These are phyloP conservation scores for Siphlonurus alternatus DNA, from an alignment of 2,888 invertebrate species.

Conservation along the genomic window DNA sequence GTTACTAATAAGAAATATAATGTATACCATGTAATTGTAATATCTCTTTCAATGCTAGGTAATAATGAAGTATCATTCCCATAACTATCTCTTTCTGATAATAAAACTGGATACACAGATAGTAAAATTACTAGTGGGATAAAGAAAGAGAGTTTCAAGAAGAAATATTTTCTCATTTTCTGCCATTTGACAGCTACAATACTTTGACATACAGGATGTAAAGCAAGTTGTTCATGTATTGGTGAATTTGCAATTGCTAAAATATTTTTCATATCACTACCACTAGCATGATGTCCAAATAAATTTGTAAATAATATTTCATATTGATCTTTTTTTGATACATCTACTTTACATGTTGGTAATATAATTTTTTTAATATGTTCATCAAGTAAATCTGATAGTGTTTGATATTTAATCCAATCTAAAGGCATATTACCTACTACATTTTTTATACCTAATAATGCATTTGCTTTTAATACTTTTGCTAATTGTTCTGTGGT, in stretches of 20 bases:
- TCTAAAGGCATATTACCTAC: neutral
- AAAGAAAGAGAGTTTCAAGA: neutral
- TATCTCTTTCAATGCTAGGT: no score
- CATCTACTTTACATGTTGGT: neutral
- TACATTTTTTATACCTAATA: neutral
- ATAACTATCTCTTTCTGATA: neutral
- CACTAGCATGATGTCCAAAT: neutral
- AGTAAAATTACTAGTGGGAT: neutral
- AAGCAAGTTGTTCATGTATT: neutral
- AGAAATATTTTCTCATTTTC: neutral
- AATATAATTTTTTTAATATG: neutral
- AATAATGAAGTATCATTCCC: no score
- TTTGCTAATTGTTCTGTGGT: neutral
- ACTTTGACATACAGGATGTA: neutral
- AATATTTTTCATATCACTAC: neutral
- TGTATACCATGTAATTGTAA: neutral
- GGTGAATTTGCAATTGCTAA: neutral
- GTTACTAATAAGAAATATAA: neutral
- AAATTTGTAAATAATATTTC: neutral
- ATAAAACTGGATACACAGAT: neutral
- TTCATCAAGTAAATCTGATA: neutral
- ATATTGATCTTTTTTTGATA: neutral
- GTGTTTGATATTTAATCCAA: neutral
- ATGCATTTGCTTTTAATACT: neutral
- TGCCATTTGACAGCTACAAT: neutral